Conservation (phyloP, 2,888 invertebrate genomes). For the Oligia fasciuncula region DNA sequence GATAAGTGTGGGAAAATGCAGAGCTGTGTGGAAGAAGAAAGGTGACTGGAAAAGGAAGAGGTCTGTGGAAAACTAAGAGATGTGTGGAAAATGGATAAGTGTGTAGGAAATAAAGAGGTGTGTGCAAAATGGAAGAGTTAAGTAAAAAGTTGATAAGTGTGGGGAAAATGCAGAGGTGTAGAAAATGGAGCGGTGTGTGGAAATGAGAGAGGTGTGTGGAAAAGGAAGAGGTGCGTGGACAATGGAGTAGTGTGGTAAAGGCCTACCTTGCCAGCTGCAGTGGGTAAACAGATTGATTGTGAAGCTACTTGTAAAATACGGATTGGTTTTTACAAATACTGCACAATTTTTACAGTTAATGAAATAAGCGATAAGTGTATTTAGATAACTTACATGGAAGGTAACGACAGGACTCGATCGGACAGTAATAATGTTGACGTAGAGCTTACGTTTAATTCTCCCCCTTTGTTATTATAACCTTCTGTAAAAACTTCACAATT, state of each 20-base stretch:
- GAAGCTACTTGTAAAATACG: not conserved
- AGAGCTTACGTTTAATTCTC: slow-evolving; percentile 9
- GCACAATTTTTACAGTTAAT: not conserved
- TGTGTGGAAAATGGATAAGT: not conserved
- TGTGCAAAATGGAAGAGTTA: not conserved
- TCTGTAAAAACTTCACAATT: not conserved
- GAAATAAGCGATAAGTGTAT: not conserved
- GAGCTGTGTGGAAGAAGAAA: not conserved
- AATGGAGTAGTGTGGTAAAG: not conserved
- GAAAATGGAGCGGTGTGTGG: not conserved
- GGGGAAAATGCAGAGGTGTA: not conserved
- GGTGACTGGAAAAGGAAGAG: not conserved
- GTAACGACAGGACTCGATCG: not conserved
- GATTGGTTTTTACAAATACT: not conserved
- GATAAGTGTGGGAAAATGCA: not conserved
- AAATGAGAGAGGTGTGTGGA: not conserved
- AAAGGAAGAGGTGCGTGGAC: not conserved
- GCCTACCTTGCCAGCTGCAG: not conserved
- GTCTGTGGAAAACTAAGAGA: not conserved
- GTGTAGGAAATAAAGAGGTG: not conserved
- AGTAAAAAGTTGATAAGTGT: not conserved
- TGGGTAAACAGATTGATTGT: not conserved
- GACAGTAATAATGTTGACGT: not conserved
- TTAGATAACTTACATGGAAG: not conserved
- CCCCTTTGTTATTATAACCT: not conserved